Evolutionary conservation across 2,113 vertebrate species (phyloP), one percentile per base, ranked within the genome.

Genomic region (Sula dactylatra): DNA sequence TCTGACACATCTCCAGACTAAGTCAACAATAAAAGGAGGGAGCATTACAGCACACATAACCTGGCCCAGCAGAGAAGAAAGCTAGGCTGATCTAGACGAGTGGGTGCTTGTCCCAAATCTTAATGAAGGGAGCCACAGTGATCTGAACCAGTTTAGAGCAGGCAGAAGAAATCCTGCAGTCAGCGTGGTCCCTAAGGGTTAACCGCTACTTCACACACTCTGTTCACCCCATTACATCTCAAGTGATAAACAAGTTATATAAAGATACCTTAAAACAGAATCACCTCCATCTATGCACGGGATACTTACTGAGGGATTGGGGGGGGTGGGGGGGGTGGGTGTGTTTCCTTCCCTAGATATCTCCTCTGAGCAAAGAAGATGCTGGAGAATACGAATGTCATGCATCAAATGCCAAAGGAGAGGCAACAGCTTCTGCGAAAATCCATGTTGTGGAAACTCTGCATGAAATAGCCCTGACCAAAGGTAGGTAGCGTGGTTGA

Each of bases 301-400:
- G 42, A 81, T 65, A 49, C 65, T 89, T 69, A 92, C 26, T 42
- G 26, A 8, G 9, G 25, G 16, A 19, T 6, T 0, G 54, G 62
- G n/a, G 18, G n/a, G n/a, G n/a, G n/a, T n/a, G n/a, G n/a, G n/a
- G n/a, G n/a, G n/a, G n/a, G n/a, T n/a, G n/a, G n/a, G 24, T 18
- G 7, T 80, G 55, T 91, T 94, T 90, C 40, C 82, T 87, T 29
- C 40, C 21, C 16, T 89, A 99, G 99, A 98, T 99, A 54, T 99
- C 98, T 31, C 99, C 99, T 80, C 97, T 99, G 81, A 99, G 98
- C 87, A 98, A 98, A 92, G 98, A 98, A 4, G 99, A 99, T n/a
- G 98, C 97, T 32, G 99, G 99, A 45, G 98, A 98, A 4, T 99
- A 99, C 0, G 99, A 99, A 90, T 99, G 99, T 90, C 99, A 99